Evolutionary conservation across 1,140 invertebrate genomes (phyloP).

Genomic region (Xylocopa sonorina): DNA sequence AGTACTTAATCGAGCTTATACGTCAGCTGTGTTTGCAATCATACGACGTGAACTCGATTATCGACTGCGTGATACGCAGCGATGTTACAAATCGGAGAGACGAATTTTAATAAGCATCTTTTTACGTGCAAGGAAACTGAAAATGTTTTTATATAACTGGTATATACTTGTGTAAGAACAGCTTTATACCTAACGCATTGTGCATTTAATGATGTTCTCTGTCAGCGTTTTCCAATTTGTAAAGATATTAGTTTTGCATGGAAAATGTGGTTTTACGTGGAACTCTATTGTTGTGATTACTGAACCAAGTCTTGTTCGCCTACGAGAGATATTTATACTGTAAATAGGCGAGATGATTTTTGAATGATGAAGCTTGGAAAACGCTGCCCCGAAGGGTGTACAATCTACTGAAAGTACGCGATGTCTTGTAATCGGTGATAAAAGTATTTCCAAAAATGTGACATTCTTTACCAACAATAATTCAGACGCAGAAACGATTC

Average conservation of each 20-base stretch:
- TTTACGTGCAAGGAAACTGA: neutral
- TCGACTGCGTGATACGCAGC: neutral
- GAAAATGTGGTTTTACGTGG: neutral
- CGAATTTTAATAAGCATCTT: slow-evolving; percentile 19
- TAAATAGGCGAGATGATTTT: slow-evolving; percentile 21
- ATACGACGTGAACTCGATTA: neutral
- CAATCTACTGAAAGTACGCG: slow-evolving; percentile 39
- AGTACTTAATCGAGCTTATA: slow-evolving; percentile 29
- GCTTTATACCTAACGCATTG: neutral
- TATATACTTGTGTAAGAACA: slow-evolving; percentile 8
- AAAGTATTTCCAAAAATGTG: neutral
- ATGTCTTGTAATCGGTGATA: neutral
- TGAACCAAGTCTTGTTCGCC: neutral
- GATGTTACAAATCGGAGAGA: neutral
- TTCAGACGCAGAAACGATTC: slow-evolving; percentile 21
- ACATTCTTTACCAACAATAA: neutral
- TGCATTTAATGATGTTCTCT: neutral
- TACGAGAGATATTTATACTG: slow-evolving; percentile 16
- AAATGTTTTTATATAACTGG: slow-evolving; percentile 13
- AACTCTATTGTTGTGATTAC: neutral
- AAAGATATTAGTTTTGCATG: neutral
- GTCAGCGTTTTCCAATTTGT: slow-evolving; percentile 6
- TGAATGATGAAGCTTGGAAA: neutral
- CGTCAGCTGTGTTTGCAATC: slow-evolving; percentile 15
- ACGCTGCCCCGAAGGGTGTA: slow-evolving; percentile 13